These are phyloP conservation scores for Meloidogyne hapla DNA, from an alignment of 1,140 invertebrate genomes.

Conservation along the genomic window DNA sequence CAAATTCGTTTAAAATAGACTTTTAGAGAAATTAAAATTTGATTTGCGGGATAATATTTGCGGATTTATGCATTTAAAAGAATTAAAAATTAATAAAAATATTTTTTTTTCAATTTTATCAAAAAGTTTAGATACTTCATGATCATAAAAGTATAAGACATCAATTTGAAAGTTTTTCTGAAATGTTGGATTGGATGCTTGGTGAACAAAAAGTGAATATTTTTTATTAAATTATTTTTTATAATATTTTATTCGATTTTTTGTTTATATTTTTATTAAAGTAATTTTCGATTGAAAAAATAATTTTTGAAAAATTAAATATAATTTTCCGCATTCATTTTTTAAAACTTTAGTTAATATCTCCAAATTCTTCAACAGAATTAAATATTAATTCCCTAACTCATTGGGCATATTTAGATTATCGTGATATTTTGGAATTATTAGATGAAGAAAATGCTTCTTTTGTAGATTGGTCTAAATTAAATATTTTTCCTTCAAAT, in stretches of 20 bases:
- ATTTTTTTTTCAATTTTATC: not conserved
- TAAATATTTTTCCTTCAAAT: not conserved
- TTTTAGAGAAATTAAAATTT: not conserved
- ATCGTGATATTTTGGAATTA: conserved; percentile 21
- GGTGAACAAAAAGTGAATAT: not conserved
- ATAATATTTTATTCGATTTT: too few species aligned
- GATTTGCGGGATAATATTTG: too few species aligned
- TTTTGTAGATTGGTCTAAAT: conserved; percentile 15
- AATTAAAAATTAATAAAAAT: conserved; percentile 2
- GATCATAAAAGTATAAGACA: conserved; percentile 9
- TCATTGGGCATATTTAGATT: conserved; percentile 37
- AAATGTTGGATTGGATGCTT: conserved; percentile 25
- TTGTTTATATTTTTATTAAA: too few species aligned
- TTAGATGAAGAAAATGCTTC: conserved; percentile 22
- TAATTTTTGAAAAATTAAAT: too few species aligned
- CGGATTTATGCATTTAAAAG: too few species aligned
- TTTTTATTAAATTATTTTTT: not conserved
- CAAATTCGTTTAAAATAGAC: too few species aligned
- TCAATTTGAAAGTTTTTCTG: conserved; percentile 1
- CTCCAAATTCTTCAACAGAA: not conserved
- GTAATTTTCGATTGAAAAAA: too few species aligned
- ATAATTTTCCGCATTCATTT: too few species aligned
- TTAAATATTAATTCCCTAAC: conserved; percentile 8
- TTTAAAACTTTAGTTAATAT: not conserved
- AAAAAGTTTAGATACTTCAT: conserved; percentile 3